These are phyloP conservation scores for Cerastis leucographa DNA, from an alignment of 2,888 invertebrate genomes.

Conservation along the genomic window DNA sequence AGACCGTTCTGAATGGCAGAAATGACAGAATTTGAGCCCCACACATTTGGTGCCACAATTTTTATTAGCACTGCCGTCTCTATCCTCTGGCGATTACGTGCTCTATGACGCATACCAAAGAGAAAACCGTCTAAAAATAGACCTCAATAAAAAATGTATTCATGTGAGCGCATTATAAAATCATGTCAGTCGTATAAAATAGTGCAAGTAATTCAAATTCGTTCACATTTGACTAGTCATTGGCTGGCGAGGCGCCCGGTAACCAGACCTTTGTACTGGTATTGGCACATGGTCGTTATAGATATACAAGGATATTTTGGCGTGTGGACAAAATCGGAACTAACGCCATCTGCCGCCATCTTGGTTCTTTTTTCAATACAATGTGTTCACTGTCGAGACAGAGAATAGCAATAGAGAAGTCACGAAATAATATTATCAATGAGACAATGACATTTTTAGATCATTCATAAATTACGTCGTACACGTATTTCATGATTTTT, in stretches of 20 bases:
- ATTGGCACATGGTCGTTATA: slow-evolving; percentile 73
- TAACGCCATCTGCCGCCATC: neutral
- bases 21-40: too few species aligned
- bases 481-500: too few species aligned
- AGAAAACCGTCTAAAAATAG: slow-evolving; percentile 35
- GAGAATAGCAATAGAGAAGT: neutral
- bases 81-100: neutral
- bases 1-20: too few species aligned
- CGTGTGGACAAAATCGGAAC: neutral
- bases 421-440: neutral
- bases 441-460: neutral
- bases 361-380: neutral
- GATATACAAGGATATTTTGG: neutral
- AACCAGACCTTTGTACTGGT: slow-evolving; percentile 69
- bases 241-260: slow-evolving; percentile 74
- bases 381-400: neutral
- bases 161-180: slow-evolving; percentile 42
- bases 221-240: slow-evolving; percentile 74
- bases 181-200: slow-evolving; percentile 40
- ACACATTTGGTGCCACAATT: neutral
- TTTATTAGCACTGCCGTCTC: neutral
- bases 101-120: slow-evolving; percentile 13
- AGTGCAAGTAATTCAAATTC: slow-evolving; percentile 49
- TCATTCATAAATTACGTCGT: neutral
- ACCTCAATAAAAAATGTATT: slow-evolving; percentile 25